These are phyloP conservation scores for Tetanocera ferruginea DNA, from an alignment of 2,888 invertebrate species.

Conservation along the genomic window DNA sequence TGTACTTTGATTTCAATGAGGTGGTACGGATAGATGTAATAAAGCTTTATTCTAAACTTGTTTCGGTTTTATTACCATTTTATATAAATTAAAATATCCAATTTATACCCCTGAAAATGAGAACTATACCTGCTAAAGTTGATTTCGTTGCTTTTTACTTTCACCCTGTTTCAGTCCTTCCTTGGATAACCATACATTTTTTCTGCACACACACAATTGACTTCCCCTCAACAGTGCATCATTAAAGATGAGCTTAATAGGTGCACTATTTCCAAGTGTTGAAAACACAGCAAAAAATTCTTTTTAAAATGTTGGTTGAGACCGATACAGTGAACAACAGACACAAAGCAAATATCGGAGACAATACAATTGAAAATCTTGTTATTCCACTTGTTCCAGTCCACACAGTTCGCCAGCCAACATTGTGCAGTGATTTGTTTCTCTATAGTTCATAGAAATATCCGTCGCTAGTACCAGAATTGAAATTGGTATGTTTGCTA, in stretches of 20 bases:
- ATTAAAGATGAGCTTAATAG: conserved; percentile 19
- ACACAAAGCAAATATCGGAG: conserved; percentile 25
- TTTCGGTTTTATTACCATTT: too few species aligned
- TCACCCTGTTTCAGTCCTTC: conserved; percentile 4
- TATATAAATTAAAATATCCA: too few species aligned
- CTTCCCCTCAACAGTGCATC: conserved; percentile 38
- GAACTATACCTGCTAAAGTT: background rate
- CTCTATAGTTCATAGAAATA: conserved; percentile 24
- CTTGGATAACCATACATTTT: conserved; percentile 23
- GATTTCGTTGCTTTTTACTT: background rate
- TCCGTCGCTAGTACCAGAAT: conserved; percentile 17
- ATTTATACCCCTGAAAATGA: too few species aligned
- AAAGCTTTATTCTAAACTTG: too few species aligned
- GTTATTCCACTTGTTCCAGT: conserved; percentile 8
- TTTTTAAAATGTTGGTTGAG: conserved; percentile 19
- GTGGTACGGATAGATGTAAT: too few species aligned
- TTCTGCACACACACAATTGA: conserved; percentile 43
- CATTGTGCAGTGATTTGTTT: conserved; percentile 31
- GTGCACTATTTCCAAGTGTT: conserved; percentile 24
- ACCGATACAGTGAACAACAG: conserved; percentile 18
- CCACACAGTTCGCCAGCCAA: conserved; percentile 1
- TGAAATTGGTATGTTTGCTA: background rate
- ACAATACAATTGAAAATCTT: conserved; percentile 16
- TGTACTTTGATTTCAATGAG: too few species aligned
- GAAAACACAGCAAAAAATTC: conserved; percentile 25